Conservation (phyloP, 2,797 vertebrate species). For the Phrynocephalus forsythii region DNA sequence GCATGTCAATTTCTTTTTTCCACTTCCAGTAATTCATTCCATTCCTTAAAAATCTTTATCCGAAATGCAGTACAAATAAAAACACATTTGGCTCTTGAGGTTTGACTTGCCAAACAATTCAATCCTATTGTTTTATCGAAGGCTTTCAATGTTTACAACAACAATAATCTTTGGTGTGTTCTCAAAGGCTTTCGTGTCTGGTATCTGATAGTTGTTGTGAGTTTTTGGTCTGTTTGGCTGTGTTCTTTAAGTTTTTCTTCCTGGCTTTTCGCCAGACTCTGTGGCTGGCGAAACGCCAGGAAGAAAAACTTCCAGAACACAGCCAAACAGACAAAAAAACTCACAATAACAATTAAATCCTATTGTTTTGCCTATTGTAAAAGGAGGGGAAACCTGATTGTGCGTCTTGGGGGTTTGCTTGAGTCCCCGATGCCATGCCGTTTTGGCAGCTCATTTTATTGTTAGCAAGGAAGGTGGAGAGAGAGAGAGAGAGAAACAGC, state of each 20-base stretch:
- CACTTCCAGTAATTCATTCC: neutral
- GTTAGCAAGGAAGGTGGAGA: neutral
- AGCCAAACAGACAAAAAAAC: too few relatives aligned
- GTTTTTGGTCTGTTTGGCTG: too few relatives aligned
- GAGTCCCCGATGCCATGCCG: neutral
- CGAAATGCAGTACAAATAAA: slow-evolving; percentile 3
- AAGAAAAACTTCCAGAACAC: too few relatives aligned
- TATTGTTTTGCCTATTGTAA: neutral
- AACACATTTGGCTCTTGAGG: neutral
- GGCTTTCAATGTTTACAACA: too few relatives aligned
- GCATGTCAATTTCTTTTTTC: slow-evolving; percentile 4
- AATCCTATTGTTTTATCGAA: slow-evolving; percentile 6
- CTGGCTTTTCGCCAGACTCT: too few relatives aligned
- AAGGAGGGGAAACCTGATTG: neutral
- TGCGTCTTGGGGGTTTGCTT: neutral
- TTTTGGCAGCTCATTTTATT: slow-evolving; percentile 18
- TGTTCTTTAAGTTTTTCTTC: too few relatives aligned
- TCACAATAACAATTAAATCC: neutral
- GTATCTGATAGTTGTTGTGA: too few relatives aligned
- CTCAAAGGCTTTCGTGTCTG: too few relatives aligned
- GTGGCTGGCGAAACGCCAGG: too few relatives aligned
- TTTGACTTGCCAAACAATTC: neutral
- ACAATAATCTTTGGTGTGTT: too few relatives aligned
- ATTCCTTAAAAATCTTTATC: slow-evolving; percentile 6
- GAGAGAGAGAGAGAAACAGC: neutral